Evolutionary conservation across 2,888 invertebrate species (phyloP).

Genomic region (Dryomyza anilis): DNA sequence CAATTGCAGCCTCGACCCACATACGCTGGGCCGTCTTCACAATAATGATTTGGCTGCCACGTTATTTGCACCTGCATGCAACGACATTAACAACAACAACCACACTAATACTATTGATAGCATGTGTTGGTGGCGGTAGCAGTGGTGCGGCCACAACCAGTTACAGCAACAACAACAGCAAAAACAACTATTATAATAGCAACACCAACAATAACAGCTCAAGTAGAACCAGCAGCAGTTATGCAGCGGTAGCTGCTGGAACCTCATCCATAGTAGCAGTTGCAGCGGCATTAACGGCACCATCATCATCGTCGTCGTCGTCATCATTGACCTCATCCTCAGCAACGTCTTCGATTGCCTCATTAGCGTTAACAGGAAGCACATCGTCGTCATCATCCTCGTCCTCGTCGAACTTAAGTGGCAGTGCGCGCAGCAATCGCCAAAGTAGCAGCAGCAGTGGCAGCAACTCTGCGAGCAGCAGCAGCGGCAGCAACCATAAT

Average conservation of each 20-base stretch:
- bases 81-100: conserved; percentile 35
- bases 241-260: neutral
- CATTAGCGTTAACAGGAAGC: conserved; percentile 9
- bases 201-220: conserved; percentile 29
- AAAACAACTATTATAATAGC: conserved; percentile 32
- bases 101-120: conserved; percentile 40
- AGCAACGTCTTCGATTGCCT: conserved; percentile 25
- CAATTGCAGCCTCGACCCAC: conserved; percentile 32
- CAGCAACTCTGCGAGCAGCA: conserved; percentile 34
- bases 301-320: conserved; percentile 28
- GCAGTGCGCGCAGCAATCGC: conserved; percentile 35
- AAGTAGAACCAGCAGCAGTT: neutral
- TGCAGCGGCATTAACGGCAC: conserved; percentile 26
- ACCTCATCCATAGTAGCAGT: conserved; percentile 30
- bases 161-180: conserved; percentile 38
- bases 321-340: conserved; percentile 14
- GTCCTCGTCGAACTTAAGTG: conserved; percentile 28
- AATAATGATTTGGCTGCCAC: conserved; percentile 61
- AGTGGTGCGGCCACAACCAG: conserved; percentile 26
- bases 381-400: conserved; percentile 34
- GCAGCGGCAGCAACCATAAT: conserved; percentile 44
- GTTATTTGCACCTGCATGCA: conserved; percentile 49
- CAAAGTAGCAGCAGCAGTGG: conserved; percentile 36
- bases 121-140: conserved; percentile 45
- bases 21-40: conserved; percentile 42